phyloP scores from a whole-genome alignment of 2,888 invertebrate species.

The Ptilodon capucinus region DNA sequence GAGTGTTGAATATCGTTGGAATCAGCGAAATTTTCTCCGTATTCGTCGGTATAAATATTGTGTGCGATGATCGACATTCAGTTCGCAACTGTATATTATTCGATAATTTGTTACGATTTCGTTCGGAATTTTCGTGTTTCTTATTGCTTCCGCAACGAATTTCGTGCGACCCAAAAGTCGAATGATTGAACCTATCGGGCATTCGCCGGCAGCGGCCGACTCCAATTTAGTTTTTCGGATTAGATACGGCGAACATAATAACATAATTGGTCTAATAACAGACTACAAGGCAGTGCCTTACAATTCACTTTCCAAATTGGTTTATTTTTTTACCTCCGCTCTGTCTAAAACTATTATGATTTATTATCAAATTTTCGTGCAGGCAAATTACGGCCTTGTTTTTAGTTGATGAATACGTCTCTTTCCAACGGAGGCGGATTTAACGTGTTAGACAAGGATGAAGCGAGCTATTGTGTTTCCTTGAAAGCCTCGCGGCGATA shows the following conservation, averaged over 20 bases:
- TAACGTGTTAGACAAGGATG: constrained; percentile 56
- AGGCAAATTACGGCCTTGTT: constrained; percentile 76
- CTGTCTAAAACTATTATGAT: constrained; percentile 82
- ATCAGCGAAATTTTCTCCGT: too few relatives aligned
- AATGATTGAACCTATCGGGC: constrained; percentile 80
- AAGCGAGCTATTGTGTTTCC: constrained; percentile 62
- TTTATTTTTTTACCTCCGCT: constrained; percentile 77
- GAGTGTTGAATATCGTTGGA: too few relatives aligned
- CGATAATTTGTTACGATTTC: constrained; percentile 69
- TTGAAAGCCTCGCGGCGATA: constrained; percentile 64
- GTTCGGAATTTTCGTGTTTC: constrained; percentile 76
- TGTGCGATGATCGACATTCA: constrained; percentile 49
- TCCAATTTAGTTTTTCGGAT: constrained; percentile 82
- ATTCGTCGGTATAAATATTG: too few relatives aligned
- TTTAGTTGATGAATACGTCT: constrained; percentile 66
- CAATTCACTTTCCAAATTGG: constrained; percentile 83
- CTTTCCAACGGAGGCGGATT: constrained; percentile 48
- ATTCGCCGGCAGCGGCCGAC: constrained; percentile 79
- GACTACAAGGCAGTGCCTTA: constrained; percentile 72
- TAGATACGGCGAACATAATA: constrained; percentile 82
- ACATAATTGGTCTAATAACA: constrained; percentile 83
- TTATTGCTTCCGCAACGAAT: constrained; percentile 82
- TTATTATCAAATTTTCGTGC: constrained; percentile 82
- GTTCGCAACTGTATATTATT: constrained; percentile 58
- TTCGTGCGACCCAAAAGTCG: constrained; percentile 80